phyloP scores from a whole-genome alignment of 1,140 invertebrate genomes.

The Papilio polytes region DNA sequence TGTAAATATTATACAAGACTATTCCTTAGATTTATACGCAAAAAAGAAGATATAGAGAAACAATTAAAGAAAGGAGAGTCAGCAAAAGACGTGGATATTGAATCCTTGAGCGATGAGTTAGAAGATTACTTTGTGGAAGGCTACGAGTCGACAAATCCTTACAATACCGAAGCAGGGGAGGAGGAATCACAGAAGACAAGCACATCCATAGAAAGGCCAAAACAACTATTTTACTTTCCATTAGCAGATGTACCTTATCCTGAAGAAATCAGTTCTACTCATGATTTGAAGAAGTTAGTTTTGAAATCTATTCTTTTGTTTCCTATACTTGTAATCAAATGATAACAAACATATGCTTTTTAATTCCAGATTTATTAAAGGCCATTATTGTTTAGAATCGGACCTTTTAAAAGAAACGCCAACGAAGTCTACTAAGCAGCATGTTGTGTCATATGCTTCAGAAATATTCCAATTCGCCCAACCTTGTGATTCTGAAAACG shows the following conservation, averaged over 20 bases:
- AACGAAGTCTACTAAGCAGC: conserved; percentile 38
- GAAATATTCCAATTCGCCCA: conserved; percentile 45
- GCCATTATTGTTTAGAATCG: conserved; percentile 68
- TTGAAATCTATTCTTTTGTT: neutral
- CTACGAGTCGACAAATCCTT: conserved; percentile 54
- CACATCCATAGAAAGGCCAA: conserved; percentile 45
- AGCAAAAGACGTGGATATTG: conserved; percentile 39
- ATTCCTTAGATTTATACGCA: conserved; percentile 61
- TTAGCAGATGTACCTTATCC: conserved; percentile 71
- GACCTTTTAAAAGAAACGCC: conserved; percentile 52
- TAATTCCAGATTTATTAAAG: conserved; percentile 61
- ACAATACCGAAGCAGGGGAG: conserved; percentile 5
- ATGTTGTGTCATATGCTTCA: conserved; percentile 49
- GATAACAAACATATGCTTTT: neutral
- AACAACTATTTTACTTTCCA: conserved; percentile 63
- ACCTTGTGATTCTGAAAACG: conserved; percentile 42
- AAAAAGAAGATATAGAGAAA: conserved; percentile 68
- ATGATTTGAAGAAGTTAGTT: conserved; percentile 70
- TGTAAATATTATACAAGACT: neutral
- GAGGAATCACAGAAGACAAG: neutral
- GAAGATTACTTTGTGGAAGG: conserved; percentile 68
- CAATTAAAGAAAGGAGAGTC: conserved; percentile 51
- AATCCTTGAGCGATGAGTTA: conserved; percentile 49
- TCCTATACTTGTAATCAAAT: neutral
- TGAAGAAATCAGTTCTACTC: conserved; percentile 68